Evolutionary conservation across 2,113 vertebrate species (phyloP).

Genomic region (Stegastes partitus): DNA sequence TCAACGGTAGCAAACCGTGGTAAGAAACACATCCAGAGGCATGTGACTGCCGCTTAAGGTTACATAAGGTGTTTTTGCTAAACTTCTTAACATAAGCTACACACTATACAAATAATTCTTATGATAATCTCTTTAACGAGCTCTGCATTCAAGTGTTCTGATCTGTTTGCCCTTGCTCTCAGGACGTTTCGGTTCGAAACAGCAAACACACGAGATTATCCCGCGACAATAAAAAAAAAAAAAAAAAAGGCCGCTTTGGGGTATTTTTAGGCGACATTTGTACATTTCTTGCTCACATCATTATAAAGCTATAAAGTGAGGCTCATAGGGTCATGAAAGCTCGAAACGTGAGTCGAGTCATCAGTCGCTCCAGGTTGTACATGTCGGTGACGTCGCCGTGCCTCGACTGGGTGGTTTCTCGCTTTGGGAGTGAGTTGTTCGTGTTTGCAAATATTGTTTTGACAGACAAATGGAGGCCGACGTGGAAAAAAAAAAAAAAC

Average conservation of each 20-base stretch:
- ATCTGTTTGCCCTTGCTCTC: constrained; percentile 17
- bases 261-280: not conserved
- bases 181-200: not conserved
- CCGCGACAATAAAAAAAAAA: not conserved
- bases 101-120: constrained; percentile 1
- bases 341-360: constrained; percentile 1
- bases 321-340: not conserved
- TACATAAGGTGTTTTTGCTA: constrained; percentile 3
- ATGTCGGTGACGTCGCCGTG: constrained; percentile 9
- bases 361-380: constrained; percentile 4
- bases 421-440: constrained; percentile 6
- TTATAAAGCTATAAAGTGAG: too few species aligned
- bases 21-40: constrained; percentile 8
- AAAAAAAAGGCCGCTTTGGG: not conserved
- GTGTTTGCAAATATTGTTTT: constrained; percentile 53
- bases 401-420: constrained; percentile 7
- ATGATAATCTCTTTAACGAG: constrained; percentile 13
- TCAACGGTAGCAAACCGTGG: constrained; percentile 7
- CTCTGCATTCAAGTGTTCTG: not conserved
- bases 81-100: constrained; percentile 1
- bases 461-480: constrained; percentile 29
- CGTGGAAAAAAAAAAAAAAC: not conserved
- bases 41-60: constrained; percentile 21
- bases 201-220: not conserved
- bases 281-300: not conserved